phyloP scores from a whole-genome alignment of 2,888 invertebrate genomes.

The Cerastis rubricosa region DNA sequence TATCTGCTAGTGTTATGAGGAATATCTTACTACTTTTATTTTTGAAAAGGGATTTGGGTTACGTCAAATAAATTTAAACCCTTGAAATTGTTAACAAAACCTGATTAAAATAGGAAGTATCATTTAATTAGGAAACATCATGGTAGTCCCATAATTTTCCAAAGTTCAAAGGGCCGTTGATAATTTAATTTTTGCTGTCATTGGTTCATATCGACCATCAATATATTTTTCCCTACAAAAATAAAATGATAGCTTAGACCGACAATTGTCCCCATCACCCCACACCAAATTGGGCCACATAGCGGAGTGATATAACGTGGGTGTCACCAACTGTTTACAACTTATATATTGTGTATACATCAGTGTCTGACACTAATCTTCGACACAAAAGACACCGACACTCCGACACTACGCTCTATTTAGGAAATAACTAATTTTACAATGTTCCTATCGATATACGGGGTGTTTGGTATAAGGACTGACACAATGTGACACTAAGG shows the following conservation, averaged over 20 bases:
- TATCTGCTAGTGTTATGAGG: too few species aligned
- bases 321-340: slow-evolving; percentile 63
- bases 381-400: slow-evolving; percentile 54
- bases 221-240: neutral
- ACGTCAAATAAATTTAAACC: too few species aligned
- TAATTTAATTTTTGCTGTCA: neutral
- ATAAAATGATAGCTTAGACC: neutral
- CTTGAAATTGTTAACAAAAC: too few species aligned
- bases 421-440: slow-evolving; percentile 38
- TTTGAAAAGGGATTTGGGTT: too few species aligned
- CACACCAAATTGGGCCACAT: slow-evolving; percentile 44
- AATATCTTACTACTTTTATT: too few species aligned
- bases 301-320: slow-evolving; percentile 53
- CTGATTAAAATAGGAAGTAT: too few species aligned
- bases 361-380: slow-evolving; percentile 66
- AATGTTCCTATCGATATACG: slow-evolving; percentile 19
- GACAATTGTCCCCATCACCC: slow-evolving; percentile 17
- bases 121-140: too few species aligned
- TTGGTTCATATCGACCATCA: neutral
- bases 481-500: neutral
- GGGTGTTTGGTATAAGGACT: neutral
- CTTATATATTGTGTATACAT: slow-evolving; percentile 66
- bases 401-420: slow-evolving; percentile 22
- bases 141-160: too few species aligned
- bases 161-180: neutral